Evolutionary conservation across 92 coral and sea anemone genomes (phyloP).

Genomic region (Umimayanthus kanabou): DNA sequence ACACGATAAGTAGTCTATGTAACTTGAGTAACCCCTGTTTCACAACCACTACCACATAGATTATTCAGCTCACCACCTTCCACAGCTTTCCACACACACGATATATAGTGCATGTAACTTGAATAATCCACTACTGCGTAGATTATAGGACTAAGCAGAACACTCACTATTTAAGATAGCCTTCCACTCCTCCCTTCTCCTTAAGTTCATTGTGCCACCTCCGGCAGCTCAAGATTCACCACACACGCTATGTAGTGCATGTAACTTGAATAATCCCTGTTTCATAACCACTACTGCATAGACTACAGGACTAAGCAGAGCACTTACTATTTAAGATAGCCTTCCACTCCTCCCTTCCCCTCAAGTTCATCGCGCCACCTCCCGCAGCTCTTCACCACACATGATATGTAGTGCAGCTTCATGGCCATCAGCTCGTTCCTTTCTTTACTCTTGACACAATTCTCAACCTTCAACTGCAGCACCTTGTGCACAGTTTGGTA

Average conservation of each 20-base stretch:
- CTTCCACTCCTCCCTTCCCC: slow-evolving; percentile 86
- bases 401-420: slow-evolving; percentile 85
- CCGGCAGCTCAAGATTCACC: slow-evolving; percentile 3
- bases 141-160: not conserved
- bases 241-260: too few relatives aligned
- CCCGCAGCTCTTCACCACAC: slow-evolving; percentile 70
- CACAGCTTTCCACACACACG: too few relatives aligned
- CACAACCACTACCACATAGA: not conserved
- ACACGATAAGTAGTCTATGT: slow-evolving; percentile 57
- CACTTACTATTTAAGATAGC: slow-evolving; percentile 81
- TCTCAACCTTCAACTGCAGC: slow-evolving; percentile 71
- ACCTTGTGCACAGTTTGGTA: slow-evolving; percentile 82
- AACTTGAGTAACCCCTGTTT: too few relatives aligned
- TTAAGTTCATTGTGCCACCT: slow-evolving; percentile 85
- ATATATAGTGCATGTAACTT: too few relatives aligned
- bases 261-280: too few relatives aligned
- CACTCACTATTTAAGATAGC: slow-evolving; percentile 82
- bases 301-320: not conserved
- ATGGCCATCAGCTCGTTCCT: slow-evolving; percentile 88
- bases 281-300: not conserved
- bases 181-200: slow-evolving; percentile 86
- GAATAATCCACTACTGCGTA: not conserved
- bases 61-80: too few relatives aligned
- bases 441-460: slow-evolving; percentile 57
- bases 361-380: slow-evolving; percentile 86